Base-by-base conservation (phyloP, 2,888 invertebrate genomes). In the Euzetes globulus region DNA sequence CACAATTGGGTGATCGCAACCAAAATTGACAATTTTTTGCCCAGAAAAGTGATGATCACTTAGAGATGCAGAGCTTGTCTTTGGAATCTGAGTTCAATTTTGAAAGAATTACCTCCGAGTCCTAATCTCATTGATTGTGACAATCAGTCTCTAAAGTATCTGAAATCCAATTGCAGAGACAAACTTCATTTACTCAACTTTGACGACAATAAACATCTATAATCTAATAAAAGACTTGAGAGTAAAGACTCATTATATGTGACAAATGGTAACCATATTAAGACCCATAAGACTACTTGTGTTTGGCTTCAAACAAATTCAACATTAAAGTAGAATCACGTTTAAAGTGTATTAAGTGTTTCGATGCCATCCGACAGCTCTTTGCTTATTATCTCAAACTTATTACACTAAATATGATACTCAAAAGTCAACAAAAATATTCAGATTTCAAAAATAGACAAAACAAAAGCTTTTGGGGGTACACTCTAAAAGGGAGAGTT, bases 1-100 rank as follows among this genome's bases (percentile, higher is more conserved):
- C 37, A 41, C 15, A 63, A 63, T 68, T 41, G 37, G 68, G n/a
- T 68, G 41, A 60, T 68, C 37, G 17, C 41, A 41, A 41, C 68
- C 68, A 68, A 68, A 68, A 68, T 68, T 68, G 68, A 68, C 68
- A 68, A 68, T 68, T 68, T 68, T 17, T 68, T 55, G 19, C n/a
- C n/a, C n/a, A 25, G 55, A 11, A 63, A 63, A 63, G 63, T 63
- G 63, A 63, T 63, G 27, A 63, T 63, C 63, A 63, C 63, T 63
- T 63, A 37, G 33, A 22, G 25, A 55, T 55, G 22, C 55, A 55
- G 9, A 25, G 9, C 55, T 25, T 25, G 55, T 55, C n/a, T n/a
- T n/a, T 19, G 27, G 9, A 52, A 1, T 25, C 2, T 63, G 15
- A 17, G 63, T 63, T 63, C 63, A 63, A 63, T 63, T 63, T 63